A percentile compares a stretch with the other conserved stretches of the same genome.
These are phyloP conservation scores for Holothuria glaberrima DNA, from an alignment of 35 echinoderm and acorn worm species.

Conservation along the genomic window DNA sequence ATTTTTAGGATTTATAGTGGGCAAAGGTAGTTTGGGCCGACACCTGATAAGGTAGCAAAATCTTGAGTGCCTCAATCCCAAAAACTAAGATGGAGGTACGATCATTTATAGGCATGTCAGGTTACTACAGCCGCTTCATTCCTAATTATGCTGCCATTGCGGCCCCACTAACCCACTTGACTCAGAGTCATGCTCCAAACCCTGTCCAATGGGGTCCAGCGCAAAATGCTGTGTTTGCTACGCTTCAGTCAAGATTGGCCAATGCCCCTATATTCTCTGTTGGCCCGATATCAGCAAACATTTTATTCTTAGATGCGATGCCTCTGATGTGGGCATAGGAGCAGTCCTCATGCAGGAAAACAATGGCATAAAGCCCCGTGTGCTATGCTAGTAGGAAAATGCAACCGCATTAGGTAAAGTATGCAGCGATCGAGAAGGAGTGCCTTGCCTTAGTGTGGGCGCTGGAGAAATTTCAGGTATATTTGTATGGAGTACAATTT, in stretches of 20 bases:
- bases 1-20: neutral
- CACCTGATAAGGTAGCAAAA: neutral
- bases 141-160: slow-evolving; percentile 53
- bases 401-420: neutral
- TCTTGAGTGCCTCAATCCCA: neutral
- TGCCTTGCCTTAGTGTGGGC: neutral
- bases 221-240: slow-evolving; percentile 27
- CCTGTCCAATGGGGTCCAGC: slow-evolving; percentile 36
- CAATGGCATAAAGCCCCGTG: slow-evolving; percentile 27
- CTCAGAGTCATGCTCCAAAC: neutral
- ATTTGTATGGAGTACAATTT: slow-evolving; percentile 40
- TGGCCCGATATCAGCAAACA: slow-evolving; percentile 21
- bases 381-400: slow-evolving; percentile 51
- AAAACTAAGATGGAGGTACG: neutral
- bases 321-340: slow-evolving; percentile 47
- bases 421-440: slow-evolving; percentile 27
- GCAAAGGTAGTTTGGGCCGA: neutral
- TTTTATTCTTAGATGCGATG: slow-evolving; percentile 19
- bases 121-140: slow-evolving; percentile 56
- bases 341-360: slow-evolving; percentile 48
- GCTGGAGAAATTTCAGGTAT: slow-evolving; percentile 8
- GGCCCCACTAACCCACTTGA: slow-evolving; percentile 43
- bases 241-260: slow-evolving; percentile 14
- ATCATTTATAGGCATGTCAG: slow-evolving; percentile 44
- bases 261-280: neutral